Conservation (phyloP, 2,113 vertebrate genomes). For the Oostethus manadensis region DNA sequence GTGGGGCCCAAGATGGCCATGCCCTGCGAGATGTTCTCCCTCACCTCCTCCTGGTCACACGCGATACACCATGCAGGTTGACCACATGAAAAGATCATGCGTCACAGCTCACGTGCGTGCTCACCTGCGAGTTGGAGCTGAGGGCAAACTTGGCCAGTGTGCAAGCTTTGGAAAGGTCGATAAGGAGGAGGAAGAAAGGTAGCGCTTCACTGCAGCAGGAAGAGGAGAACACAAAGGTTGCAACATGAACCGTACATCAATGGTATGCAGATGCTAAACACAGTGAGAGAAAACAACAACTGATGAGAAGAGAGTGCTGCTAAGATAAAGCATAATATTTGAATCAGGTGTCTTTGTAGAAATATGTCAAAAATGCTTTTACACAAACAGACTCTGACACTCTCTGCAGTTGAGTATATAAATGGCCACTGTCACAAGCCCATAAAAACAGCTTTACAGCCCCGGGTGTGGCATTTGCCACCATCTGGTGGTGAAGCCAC, state of each 20-base stretch:
- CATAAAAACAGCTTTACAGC: too few relatives aligned
- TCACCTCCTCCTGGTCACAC: conserved; percentile 85
- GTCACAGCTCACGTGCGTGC: background rate
- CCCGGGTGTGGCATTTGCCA: too few relatives aligned
- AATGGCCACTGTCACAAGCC: too few relatives aligned
- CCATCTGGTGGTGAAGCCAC: background rate
- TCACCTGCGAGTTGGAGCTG: conserved; percentile 96
- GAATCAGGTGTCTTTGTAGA: too few relatives aligned
- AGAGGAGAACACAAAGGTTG: background rate
- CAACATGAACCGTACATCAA: background rate
- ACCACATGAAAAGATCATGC: background rate
- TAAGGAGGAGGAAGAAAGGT: conserved; percentile 92
- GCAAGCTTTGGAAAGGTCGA: conserved; percentile 94
- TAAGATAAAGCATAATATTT: too few relatives aligned
- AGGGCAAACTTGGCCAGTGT: conserved; percentile 93
- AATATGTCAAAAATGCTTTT: too few relatives aligned
- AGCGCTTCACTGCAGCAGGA: conserved; percentile 82
- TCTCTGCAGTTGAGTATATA: too few relatives aligned
- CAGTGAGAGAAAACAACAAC: background rate
- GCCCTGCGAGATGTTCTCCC: conserved; percentile 94
- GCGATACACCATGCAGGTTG: background rate
- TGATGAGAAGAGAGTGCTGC: background rate
- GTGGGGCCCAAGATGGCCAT: conserved; percentile 97
- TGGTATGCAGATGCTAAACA: too few relatives aligned
- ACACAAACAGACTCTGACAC: too few relatives aligned